Conservation (phyloP, 2,888 invertebrate species). For the Venustoraphidia nigricollis region DNA sequence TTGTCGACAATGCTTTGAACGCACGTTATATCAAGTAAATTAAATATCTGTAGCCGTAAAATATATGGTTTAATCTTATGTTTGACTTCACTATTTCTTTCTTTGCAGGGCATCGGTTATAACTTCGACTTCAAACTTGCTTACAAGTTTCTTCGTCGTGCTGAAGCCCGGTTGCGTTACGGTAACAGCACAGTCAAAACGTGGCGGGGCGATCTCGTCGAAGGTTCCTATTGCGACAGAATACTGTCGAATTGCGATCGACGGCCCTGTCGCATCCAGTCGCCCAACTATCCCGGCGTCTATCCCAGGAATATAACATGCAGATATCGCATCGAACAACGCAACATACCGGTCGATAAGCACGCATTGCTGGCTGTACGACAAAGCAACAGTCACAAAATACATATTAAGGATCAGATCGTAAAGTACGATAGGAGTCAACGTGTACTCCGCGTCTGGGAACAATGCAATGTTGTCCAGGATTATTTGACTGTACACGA, state of each 20-base stretch:
- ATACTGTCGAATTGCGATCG: constrained; percentile 64
- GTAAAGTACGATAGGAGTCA: constrained; percentile 63
- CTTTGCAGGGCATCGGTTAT: constrained; percentile 50
- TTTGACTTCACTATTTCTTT: not conserved
- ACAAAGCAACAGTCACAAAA: constrained; percentile 63
- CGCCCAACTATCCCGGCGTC: constrained; percentile 81
- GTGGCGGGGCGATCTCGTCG: constrained; percentile 60
- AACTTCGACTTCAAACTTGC: constrained; percentile 73
- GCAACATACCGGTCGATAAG: constrained; percentile 46
- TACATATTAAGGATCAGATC: constrained; percentile 63
- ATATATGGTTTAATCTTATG: too few species aligned
- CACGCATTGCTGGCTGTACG: constrained; percentile 60
- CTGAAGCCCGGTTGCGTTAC: constrained; percentile 62
- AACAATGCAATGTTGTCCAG: constrained; percentile 67
- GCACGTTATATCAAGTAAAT: too few species aligned
- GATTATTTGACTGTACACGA: constrained; percentile 73
- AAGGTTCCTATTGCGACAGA: constrained; percentile 67
- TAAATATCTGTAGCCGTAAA: too few species aligned
- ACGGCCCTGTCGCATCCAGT: constrained; percentile 49
- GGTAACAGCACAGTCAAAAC: constrained; percentile 57
- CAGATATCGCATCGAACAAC: constrained; percentile 25
- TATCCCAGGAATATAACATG: constrained; percentile 72
- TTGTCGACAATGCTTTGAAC: too few species aligned
- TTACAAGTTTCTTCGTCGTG: constrained; percentile 65
- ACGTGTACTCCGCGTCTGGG: constrained; percentile 63